These are phyloP conservation scores for Lithobius niger DNA, from an alignment of 1,140 invertebrate species.

Conservation along the genomic window DNA sequence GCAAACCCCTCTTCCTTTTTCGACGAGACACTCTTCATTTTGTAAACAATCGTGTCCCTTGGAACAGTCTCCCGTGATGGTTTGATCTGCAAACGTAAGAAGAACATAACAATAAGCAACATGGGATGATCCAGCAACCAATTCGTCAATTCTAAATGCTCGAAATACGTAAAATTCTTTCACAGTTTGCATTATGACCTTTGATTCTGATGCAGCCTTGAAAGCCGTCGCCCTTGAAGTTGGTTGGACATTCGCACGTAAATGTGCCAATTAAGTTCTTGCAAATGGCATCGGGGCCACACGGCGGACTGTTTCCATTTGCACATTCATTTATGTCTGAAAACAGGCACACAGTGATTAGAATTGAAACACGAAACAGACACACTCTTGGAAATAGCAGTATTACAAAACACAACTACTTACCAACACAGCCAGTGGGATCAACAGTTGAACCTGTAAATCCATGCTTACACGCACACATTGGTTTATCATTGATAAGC, in stretches of 20 bases:
- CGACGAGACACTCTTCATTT: conserved; percentile 27
- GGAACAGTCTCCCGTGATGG: too few relatives aligned
- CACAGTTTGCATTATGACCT: too few relatives aligned
- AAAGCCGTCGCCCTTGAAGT: conserved; percentile 70
- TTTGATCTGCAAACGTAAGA: too few relatives aligned
- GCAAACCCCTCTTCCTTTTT: conserved; percentile 58
- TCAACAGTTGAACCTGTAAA: conserved; percentile 50
- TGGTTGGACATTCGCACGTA: conserved; percentile 71
- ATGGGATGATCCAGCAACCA: too few relatives aligned
- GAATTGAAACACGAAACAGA: neutral
- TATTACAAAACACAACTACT: neutral
- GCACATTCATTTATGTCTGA: conserved; percentile 75
- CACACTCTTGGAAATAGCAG: neutral
- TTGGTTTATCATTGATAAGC: conserved; percentile 62
- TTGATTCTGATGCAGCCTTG: conserved; percentile 30
- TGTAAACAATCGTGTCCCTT: too few relatives aligned
- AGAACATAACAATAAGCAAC: neutral
- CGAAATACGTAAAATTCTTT: conserved; percentile 35
- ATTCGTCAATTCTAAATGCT: neutral
- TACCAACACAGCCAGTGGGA: conserved; percentile 50
- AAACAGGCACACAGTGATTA: conserved; percentile 21
- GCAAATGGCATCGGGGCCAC: conserved; percentile 66
- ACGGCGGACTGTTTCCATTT: conserved; percentile 50
- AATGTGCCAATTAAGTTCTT: conserved; percentile 74
- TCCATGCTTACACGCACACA: conserved; percentile 65